Conservation (phyloP, 1,140 invertebrate genomes). For the Euura saliciscinereae region DNA sequence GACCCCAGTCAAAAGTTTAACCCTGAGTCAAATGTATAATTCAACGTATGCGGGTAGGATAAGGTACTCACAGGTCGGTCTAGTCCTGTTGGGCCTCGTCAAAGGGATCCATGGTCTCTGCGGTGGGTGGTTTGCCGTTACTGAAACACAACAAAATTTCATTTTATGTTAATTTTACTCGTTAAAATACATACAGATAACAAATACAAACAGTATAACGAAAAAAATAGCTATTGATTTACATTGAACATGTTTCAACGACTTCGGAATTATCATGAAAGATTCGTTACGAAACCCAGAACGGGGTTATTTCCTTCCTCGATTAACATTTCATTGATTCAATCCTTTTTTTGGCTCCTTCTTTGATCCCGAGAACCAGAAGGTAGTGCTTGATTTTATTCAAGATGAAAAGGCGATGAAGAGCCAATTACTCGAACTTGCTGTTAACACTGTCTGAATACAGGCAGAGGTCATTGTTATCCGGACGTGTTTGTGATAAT, state of each 20-base stretch:
- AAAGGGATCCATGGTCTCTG: slow-evolving; percentile 93
- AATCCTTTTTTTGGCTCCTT: neutral
- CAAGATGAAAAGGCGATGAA: neutral
- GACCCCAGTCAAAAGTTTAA: no score
- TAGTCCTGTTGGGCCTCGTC: slow-evolving; percentile 81
- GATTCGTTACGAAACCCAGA: neutral
- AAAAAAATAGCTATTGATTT: neutral
- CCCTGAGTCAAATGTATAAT: no score
- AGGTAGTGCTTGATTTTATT: neutral
- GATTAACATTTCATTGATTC: neutral
- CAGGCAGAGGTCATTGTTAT: no score
- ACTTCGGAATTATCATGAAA: neutral
- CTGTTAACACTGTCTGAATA: no score
- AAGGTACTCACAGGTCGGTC: slow-evolving; percentile 82
- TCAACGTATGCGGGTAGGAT: no score
- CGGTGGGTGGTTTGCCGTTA: slow-evolving; percentile 85
- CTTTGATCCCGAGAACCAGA: neutral
- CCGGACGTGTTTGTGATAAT: no score
- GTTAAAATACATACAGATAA: neutral
- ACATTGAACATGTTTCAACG: neutral
- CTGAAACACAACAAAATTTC: slow-evolving; percentile 70
- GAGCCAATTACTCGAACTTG: no score
- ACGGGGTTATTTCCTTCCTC: neutral
- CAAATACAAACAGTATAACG: neutral
- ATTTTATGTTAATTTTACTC: slow-evolving; percentile 14